phyloP scores from a whole-genome alignment of 2,797 vertebrate genomes.

The Balearica regulorum region DNA sequence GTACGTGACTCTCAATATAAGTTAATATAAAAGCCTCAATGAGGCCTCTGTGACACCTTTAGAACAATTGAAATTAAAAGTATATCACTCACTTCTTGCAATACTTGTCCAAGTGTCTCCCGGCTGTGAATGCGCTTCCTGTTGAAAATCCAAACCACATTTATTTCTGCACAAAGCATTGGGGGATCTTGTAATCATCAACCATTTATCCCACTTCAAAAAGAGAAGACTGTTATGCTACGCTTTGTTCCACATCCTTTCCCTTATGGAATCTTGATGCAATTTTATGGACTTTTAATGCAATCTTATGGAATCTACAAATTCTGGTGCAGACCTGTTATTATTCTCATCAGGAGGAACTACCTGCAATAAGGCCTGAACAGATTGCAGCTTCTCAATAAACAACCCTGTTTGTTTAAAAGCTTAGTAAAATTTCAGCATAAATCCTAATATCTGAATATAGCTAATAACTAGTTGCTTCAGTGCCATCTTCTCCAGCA shows the following conservation, averaged over 20 bases:
- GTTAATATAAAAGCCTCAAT: not conserved
- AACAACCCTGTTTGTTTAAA: not conserved
- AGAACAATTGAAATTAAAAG: not conserved
- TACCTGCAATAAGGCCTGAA: not conserved
- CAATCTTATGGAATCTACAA: not conserved
- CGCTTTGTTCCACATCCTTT: not conserved
- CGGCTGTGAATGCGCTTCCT: conserved; percentile 85
- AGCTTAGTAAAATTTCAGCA: not conserved
- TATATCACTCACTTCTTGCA: conserved; percentile 80
- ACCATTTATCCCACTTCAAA: not conserved
- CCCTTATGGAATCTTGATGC: not conserved
- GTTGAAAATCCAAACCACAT: conserved; percentile 12
- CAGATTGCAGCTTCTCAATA: not conserved
- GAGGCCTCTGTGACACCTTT: not conserved
- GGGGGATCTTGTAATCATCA: not conserved
- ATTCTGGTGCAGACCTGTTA: not conserved
- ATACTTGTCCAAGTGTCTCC: conserved; percentile 80
- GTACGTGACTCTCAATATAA: not conserved
- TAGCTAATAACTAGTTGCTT: not conserved
- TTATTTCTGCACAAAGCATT: not conserved
- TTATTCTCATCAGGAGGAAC: not conserved
- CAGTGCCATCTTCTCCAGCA: not conserved
- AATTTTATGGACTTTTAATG: not conserved
- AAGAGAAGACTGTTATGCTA: not conserved
- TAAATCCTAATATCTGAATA: not conserved